Evolutionary conservation across 2,888 invertebrate genomes (phyloP), one percentile per base, ranked within the genome.

Genomic region (Ferrisia virgata): DNA sequence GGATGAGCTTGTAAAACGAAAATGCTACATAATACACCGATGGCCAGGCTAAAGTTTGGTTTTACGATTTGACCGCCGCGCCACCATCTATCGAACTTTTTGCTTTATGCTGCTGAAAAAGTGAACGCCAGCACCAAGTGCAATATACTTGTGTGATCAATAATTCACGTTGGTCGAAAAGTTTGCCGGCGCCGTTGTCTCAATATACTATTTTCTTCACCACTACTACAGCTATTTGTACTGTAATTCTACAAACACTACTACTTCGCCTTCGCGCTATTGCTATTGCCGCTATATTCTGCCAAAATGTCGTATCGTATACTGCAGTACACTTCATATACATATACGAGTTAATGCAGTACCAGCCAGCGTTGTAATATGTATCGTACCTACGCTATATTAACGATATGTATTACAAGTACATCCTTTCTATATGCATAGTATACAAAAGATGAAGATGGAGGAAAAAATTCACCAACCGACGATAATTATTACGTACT

Each of bases 181-280:
- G 47, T 79, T 79, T 79, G 40, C 43, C 43, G 47, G 47, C 79
- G 79, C 40, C 47, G 40, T 79, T 64, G 58, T 64, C 58, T 64
- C 58, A 64, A 22, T 64, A 64, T 64, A 64, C 58, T 64, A 64
- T 64, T 64, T 64, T 25, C 25, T 64, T 25, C n/a, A 64, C 22
- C 11, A 25, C 25, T 64, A 25, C 58, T 18, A n/a, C n/a, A n/a
- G n/a, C n/a, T n/a, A n/a, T n/a, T n/a, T n/a, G n/a, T n/a, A n/a
- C n/a, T n/a, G n/a, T n/a, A n/a, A n/a, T n/a, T n/a, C n/a, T n/a
- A n/a, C n/a, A n/a, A n/a, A n/a, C n/a, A n/a, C n/a, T n/a, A n/a
- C n/a, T n/a, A n/a, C 53, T 47, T n/a, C 47, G n/a, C 25, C 28
- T 43, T 2, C 13, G 13, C 43, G 43, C 36, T 36, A 36, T 36